Base-by-base conservation (phyloP, 2,888 invertebrate species). In the Piscicola geometra region DNA sequence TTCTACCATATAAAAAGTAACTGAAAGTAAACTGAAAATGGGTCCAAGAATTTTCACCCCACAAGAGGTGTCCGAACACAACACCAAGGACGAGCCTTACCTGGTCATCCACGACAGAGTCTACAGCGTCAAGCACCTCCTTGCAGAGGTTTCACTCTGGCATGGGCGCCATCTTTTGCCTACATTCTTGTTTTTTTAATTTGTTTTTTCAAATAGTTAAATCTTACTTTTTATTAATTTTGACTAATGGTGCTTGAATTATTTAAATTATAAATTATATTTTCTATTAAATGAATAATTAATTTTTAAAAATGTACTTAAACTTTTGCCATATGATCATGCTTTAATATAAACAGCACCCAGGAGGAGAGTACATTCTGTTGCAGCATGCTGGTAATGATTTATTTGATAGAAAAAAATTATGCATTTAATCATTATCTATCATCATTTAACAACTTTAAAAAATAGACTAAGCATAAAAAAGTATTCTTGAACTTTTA, bases 61-160 rank as follows among this genome's bases (percentile, higher is more conserved):
- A 70, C 89, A 88, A 78, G 90, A 91, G 83, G 88, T 93, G 32
- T 88, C 88, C 81, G 86, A 89, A 79, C 90, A 90, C 80, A 89
- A 89, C 80, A 88, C 88, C 76, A 87, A 88, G 60, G 87, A 88
- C 50, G 83, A 83, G 28, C 88, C 90, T 9, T 89, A 91, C 87
- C 85, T 92, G 76, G 88, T 92, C 77, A 90, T 93, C 80, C 90
- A 92, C 85, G 90, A 92, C 82, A 89, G 89, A 81, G 90, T 92
- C 0, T 93, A 92, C 85, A 90, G 93, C 86, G 89, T 93, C 60
- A 82, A 84, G 33, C 83, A 84, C 75, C 84, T 85, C 80, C 77
- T 84, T 50, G 83, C 84, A 76, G 83, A 84, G 82, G 84, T 84
- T n/a, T n/a, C n/a, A n/a, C n/a, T n/a, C n/a, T n/a, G n/a, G n/a